phyloP scores from a whole-genome alignment of 2,888 invertebrate species.

The Conus canariensis region DNA sequence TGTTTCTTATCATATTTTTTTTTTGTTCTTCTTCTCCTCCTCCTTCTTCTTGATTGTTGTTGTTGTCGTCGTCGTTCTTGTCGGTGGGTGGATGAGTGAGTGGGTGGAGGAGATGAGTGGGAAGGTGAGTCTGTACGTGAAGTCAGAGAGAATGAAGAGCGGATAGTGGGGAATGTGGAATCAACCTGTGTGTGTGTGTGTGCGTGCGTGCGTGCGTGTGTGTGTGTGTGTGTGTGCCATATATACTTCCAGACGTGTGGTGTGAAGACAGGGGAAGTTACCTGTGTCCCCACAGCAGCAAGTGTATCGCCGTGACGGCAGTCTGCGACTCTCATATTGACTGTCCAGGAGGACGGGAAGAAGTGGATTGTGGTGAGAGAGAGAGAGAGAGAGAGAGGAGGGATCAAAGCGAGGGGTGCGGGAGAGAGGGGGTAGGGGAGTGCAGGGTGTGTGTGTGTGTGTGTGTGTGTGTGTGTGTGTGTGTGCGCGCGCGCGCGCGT shows the following conservation, averaged over 20 bases:
- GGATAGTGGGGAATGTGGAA: not conserved
- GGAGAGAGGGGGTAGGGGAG: not conserved
- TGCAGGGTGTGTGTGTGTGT: not conserved
- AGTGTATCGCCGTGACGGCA: not conserved
- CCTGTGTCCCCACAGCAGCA: conserved; percentile 8
- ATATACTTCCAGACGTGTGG: not conserved
- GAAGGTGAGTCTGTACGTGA: no score
- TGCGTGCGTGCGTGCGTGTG: not conserved
- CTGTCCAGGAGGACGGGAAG: conserved; percentile 23
- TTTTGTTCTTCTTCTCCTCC: no score
- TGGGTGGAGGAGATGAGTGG: not conserved
- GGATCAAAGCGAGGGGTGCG: not conserved
- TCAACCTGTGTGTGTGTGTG: not conserved
- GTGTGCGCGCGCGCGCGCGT: no score
- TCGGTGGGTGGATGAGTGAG: not conserved
- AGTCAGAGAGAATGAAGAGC: no score
- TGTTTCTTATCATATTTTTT: no score
- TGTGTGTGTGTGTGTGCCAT: no score
- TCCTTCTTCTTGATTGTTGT: no score
- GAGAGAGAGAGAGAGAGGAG: not conserved
- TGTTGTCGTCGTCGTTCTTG: no score
- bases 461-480: no score
- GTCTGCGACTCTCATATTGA: conserved; percentile 6
- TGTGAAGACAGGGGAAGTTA: not conserved
- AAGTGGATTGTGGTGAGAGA: conserved; percentile 7